Base-by-base conservation (phyloP, 2,113 vertebrate genomes). In the Zapornia atra region DNA sequence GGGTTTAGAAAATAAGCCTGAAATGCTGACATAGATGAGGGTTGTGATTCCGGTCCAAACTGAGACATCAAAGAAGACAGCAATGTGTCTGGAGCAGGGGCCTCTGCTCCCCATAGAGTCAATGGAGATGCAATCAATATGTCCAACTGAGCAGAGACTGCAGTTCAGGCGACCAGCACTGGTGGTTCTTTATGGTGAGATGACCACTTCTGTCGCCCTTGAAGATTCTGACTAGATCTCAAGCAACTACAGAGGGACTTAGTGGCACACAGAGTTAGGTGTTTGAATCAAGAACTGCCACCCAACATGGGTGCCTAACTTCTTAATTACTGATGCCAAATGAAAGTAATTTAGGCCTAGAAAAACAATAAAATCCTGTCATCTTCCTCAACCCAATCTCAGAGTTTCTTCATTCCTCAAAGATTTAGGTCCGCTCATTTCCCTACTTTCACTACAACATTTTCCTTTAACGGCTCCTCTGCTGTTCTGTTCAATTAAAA, bases 61-160 rank as follows among this genome's bases (percentile, higher is more conserved):
- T 42, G 46, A 85, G 70, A 72, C 19, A n/a, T 31, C 29, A 11
- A 61, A 53, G 44, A 50, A 76, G 16, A 24, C 42, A 22, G 13
- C 29, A 26, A 6, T 0, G 0, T 51, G 36, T 42, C 46, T 33
- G 34, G 5, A 70, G 29, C 21, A 46, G 29, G 51, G 72, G 24
- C 34, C 57, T 18, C 21, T 28, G 11, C 20, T 44, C 12, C 29
- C 33, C 42, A 44, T 28, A 26, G 33, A 31, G 24, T 40, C 66
- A 65, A 16, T 6, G 21, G 50, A 61, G 54, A n/a, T 57, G 56
- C 20, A 29, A 29, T 57, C 19, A 69, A 15, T 64, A 26, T 2
- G 1, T 9, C 5, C 1, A 0, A 20, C 6, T 50, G 42, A 82
- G 19, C 17, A 60, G 65, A 72, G 42, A 14, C 6, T 0, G 0